Percentiles rank a stretch among this genome's conserved stretches.
Evolutionary conservation across 2,797 vertebrate species (phyloP).

Genomic region (Erpetoichthys calabaricus): DNA sequence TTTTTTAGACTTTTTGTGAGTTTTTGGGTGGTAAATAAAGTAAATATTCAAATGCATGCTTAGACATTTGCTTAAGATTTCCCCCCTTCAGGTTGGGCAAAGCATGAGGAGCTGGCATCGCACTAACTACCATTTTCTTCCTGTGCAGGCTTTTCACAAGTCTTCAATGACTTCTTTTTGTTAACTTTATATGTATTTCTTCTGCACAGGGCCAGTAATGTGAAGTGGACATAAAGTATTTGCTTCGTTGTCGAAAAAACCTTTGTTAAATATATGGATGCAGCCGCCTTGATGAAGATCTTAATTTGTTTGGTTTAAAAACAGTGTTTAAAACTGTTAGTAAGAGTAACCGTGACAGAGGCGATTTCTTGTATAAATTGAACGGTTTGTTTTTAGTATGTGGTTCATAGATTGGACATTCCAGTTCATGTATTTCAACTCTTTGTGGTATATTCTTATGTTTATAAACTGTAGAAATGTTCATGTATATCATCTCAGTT

Average conservation of each 20-base stretch:
- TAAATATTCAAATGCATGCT: too few relatives aligned
- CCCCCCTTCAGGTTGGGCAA: constrained; percentile 44
- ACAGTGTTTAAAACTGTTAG: constrained; percentile 72
- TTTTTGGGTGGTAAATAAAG: too few relatives aligned
- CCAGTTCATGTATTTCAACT: constrained; percentile 92
- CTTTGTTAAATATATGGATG: constrained; percentile 99
- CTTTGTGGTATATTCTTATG: constrained; percentile 92
- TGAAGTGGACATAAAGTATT: constrained; percentile 99
- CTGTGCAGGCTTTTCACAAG: constrained; percentile 53
- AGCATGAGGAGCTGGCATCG: constrained; percentile 21
- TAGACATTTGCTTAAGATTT: constrained; percentile 30
- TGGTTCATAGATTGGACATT: constrained; percentile 96
- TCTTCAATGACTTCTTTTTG: constrained; percentile 76
- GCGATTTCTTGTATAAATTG: constrained; percentile 94
- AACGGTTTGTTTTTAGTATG: constrained; percentile 97
- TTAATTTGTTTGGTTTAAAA: constrained; percentile 96
- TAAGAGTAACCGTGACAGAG: constrained; percentile 74
- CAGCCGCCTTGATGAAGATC: constrained; percentile 99
- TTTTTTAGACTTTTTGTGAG: too few relatives aligned
- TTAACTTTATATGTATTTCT: constrained; percentile 99
- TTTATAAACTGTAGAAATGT: constrained; percentile 96
- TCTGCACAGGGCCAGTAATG: constrained; percentile 99
- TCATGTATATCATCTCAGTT: constrained; percentile 99
- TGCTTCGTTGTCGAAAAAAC: constrained; percentile 99
- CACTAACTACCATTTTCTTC: constrained; percentile 33